Evolutionary conservation across 2,113 vertebrate species (phyloP), one percentile per base, ranked within the genome.

Genomic region (Syngnathoides biaculeatus): DNA sequence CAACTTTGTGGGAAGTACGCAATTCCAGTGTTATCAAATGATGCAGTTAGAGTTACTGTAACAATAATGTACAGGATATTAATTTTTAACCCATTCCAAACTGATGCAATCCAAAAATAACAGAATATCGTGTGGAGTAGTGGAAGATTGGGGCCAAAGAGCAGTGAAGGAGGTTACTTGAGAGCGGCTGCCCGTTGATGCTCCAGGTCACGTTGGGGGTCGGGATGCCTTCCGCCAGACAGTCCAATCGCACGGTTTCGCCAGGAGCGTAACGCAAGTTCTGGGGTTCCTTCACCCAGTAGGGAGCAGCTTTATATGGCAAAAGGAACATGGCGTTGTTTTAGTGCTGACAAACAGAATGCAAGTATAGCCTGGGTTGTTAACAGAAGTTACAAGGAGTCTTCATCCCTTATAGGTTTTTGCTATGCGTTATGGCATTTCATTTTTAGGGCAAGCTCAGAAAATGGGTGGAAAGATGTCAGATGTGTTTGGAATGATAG

Each of bases 191-290:
- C 0, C 95, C 94, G 0, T 97, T 96, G 79, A 96, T 92, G 47
- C 88, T 94, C 94, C 95, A 96, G 59, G 74, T 84, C 77, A 95
- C 42, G 3, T 20, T 53, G 0, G 95, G 95, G 0, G 86, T 89
- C 1, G 95, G 95, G 55, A 92, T 90, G 24, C 94, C 95, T 1
- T 93, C 90, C 2, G 91, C 93, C 35, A 91, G 88, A 67, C 94
- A 96, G 48, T 93, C 88, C 22, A 96, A 86, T n/a, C 86, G 85
- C 0, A 92, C 92, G 0, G 82, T 93, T 73, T 95, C 94, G 3
- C 94, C 93, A 0, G 93, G 94, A 0, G 91, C 79, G 0, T 94
- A 94, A 9, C 89, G 57, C 30, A 75, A 88, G 69, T 83, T 92
- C 73, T 87, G 60, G 0, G 94, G 91, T 67, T 83, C 52, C 60